These are phyloP conservation scores for Corapipo altera DNA, from an alignment of 2,113 vertebrate species.

Conservation along the genomic window DNA sequence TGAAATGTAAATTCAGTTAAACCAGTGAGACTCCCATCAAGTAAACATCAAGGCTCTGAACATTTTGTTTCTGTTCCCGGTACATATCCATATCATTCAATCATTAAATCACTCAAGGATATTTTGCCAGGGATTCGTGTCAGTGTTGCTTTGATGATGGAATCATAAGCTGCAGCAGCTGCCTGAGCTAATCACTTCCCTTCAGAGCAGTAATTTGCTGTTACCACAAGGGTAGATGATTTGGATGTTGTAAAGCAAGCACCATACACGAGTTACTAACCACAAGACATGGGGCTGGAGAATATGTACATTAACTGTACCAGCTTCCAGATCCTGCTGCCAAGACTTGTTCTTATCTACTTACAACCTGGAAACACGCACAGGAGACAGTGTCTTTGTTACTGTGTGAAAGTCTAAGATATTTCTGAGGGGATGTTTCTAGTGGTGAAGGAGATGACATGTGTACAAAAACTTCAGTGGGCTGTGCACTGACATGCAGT, in stretches of 20 bases:
- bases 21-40: background rate
- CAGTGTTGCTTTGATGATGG: background rate
- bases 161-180: slow-evolving; percentile 6
- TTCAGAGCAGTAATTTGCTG: background rate
- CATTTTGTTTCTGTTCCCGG: background rate
- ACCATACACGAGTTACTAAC: background rate
- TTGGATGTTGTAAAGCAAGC: background rate
- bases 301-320: background rate
- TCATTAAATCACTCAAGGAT: background rate
- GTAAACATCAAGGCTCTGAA: background rate
- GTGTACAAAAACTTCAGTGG: background rate
- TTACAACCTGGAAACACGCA: background rate
- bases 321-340: background rate
- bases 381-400: background rate
- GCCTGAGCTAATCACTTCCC: background rate
- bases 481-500: background rate
- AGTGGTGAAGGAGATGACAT: background rate
- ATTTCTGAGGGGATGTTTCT: background rate
- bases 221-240: background rate
- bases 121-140: background rate
- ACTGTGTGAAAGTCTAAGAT: background rate
- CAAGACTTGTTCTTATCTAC: background rate
- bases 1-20: background rate
- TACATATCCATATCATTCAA: background rate
- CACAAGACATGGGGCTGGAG: background rate